Conservation (phyloP, 2,113 vertebrate species). For the Burhinus bistriatus region DNA sequence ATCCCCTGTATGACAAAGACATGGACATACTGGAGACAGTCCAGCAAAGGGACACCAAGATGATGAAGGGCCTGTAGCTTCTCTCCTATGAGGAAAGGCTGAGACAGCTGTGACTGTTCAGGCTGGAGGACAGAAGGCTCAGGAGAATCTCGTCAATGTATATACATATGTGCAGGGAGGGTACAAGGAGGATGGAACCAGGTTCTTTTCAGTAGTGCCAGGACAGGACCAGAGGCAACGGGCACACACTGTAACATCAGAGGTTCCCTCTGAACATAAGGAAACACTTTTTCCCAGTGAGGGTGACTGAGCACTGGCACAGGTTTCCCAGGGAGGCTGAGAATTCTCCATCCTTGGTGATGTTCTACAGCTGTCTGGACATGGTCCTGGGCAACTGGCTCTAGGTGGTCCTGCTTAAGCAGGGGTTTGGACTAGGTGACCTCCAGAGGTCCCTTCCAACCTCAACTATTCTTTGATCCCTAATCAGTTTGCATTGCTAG, state of each 20-base stretch:
- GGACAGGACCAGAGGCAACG: not conserved
- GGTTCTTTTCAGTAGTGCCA: not conserved
- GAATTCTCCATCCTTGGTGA: not conserved
- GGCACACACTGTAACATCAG: not conserved
- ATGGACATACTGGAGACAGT: no score
- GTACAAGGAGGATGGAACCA: not conserved
- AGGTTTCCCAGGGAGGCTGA: not conserved
- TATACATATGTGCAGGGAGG: no score
- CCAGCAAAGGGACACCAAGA: not conserved
- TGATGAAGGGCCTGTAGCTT: not conserved
- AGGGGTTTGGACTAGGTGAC: not conserved
- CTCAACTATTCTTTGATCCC: not conserved
- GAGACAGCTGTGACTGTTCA: not conserved
- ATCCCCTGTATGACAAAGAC: not conserved
- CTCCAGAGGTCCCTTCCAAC: not conserved
- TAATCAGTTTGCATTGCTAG: not conserved
- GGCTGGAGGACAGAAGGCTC: not conserved
- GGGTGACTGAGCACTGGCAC: not conserved
- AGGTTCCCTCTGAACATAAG: not conserved
- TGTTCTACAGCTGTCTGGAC: not conserved
- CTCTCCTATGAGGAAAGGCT: not conserved
- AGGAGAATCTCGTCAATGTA: no score
- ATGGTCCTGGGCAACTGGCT: not conserved
- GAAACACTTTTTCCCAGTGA: not conserved
- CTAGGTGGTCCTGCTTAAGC: not conserved